phyloP scores from a whole-genome alignment of 2,888 invertebrate genomes.

The Anoplius nigerrimus region DNA sequence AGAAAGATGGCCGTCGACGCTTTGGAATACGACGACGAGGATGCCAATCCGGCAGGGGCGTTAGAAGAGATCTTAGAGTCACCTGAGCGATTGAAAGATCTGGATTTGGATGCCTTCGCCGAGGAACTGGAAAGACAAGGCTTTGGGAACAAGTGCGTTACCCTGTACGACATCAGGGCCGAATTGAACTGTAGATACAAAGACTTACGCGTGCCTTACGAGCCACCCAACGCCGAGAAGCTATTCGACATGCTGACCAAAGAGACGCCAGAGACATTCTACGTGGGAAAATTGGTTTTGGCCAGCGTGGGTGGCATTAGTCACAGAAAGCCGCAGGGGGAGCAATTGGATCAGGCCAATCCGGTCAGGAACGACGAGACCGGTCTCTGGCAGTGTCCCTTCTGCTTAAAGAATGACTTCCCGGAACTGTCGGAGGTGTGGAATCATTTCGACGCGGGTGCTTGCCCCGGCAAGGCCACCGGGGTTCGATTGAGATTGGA shows the following conservation, averaged over 20 bases:
- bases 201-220: constrained; percentile 88
- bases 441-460: constrained; percentile 98
- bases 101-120: constrained; percentile 98
- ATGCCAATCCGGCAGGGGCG: constrained; percentile 96
- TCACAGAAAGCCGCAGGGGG: constrained; percentile 92
- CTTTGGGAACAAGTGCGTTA: constrained; percentile 93
- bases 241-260: constrained; percentile 96
- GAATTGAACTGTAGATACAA: constrained; percentile 96
- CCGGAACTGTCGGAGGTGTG: constrained; percentile 97
- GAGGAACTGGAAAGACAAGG: constrained; percentile 95
- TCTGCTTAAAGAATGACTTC: constrained; percentile 96
- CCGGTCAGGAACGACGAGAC: constrained; percentile 96
- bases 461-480: constrained; percentile 96
- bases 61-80: constrained; percentile 97
- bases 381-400: constrained; percentile 97
- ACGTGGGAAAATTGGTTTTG: constrained; percentile 89
- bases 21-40: constrained; percentile 97
- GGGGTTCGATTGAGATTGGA: constrained; percentile 93
- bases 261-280: constrained; percentile 96
- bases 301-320: constrained; percentile 89
- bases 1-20: constrained; percentile 99
- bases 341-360: constrained; percentile 96
- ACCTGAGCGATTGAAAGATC: constrained; percentile 94
- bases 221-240: constrained; percentile 89
- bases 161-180: constrained; percentile 96